phyloP scores from a whole-genome alignment of 2,113 vertebrate genomes.

The Brachypodius melanocephalos region DNA sequence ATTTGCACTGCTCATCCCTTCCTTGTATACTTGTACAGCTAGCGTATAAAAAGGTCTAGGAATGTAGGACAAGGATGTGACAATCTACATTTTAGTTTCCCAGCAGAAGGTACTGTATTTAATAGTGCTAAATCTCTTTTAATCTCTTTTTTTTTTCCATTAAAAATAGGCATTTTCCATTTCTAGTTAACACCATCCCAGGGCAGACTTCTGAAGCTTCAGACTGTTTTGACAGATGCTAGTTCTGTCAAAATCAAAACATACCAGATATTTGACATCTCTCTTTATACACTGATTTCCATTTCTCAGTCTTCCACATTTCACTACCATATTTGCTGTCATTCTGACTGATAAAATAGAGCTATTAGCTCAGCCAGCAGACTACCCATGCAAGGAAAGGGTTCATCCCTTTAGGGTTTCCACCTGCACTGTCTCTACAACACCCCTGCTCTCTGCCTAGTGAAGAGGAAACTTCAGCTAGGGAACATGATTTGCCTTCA shows the following conservation, averaged over 20 bases:
- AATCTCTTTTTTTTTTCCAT: not conserved
- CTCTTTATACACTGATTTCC: not conserved
- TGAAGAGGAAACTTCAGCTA: not conserved
- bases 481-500: not conserved
- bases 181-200: not conserved
- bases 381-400: not conserved
- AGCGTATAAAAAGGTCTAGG: not conserved
- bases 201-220: not conserved
- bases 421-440: not conserved
- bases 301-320: not conserved
- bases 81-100: not conserved
- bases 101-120: not conserved
- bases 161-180: not conserved
- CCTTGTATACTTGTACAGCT: not conserved
- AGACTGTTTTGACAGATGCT: slow-evolving; percentile 35
- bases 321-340: not conserved
- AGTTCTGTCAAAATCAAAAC: slow-evolving; percentile 33
- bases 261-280: not conserved
- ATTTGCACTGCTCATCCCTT: not conserved
- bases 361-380: not conserved
- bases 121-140: not conserved
- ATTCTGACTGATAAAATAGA: not conserved
- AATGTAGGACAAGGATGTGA: not conserved
- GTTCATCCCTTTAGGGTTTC: not conserved
- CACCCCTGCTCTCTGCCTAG: not conserved